Evolutionary conservation across 1,140 invertebrate species (phyloP).

Genomic region (Neotoxoptera formosana): DNA sequence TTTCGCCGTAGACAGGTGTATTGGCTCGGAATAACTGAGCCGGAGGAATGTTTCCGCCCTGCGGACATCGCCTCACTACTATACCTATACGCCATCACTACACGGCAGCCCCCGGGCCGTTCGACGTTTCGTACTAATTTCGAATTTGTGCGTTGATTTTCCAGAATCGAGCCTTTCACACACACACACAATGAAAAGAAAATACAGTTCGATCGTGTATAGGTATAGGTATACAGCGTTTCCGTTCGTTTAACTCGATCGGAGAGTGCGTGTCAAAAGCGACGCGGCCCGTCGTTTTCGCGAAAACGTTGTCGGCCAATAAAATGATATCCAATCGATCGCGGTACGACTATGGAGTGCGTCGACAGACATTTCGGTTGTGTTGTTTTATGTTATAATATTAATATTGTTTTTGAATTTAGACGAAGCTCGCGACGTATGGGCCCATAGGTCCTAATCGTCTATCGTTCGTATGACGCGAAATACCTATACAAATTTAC

Average conservation of each 20-base stretch:
- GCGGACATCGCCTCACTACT: background rate
- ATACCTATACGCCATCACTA: no score
- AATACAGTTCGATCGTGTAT: background rate
- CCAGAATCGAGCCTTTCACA: background rate
- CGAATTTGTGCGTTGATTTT: constrained; percentile 34
- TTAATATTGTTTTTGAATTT: background rate
- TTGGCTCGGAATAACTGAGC: constrained; percentile 23
- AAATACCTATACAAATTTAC: background rate
- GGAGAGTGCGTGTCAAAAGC: background rate
- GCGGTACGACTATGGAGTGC: background rate
- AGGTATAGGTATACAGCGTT: no score
- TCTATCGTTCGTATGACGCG: background rate
- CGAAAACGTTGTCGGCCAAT: background rate
- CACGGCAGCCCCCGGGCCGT: background rate
- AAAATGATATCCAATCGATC: background rate
- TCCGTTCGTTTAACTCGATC: background rate
- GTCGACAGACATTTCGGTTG: background rate
- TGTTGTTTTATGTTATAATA: background rate
- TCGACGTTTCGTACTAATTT: constrained; percentile 12
- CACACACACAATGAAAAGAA: background rate
- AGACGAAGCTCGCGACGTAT: no score
- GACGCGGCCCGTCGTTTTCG: background rate
- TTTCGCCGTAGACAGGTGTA: constrained; percentile 28
- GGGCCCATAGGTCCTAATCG: no score
- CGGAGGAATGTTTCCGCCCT: constrained; percentile 29